Evolutionary conservation across 2,888 invertebrate genomes (phyloP).

Genomic region (Morinoia aosen): DNA sequence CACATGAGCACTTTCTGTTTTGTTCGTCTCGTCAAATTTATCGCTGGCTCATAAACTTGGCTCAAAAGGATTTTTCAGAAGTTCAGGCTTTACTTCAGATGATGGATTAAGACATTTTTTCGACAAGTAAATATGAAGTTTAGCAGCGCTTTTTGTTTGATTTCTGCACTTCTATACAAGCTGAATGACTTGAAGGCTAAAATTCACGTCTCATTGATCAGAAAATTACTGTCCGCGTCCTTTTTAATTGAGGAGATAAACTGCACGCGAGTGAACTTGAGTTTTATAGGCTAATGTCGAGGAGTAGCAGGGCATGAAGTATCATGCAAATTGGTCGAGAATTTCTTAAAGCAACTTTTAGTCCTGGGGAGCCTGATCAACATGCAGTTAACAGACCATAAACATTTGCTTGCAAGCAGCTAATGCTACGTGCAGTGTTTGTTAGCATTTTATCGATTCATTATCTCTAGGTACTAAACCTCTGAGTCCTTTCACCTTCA

Average conservation of each 20-base stretch:
- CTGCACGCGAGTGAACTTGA: not conserved
- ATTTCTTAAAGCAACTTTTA: not conserved
- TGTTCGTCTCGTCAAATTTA: not conserved
- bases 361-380: slow-evolving; percentile 2
- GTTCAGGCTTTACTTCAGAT: too few species aligned
- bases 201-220: too few species aligned
- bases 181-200: too few species aligned
- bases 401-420: slow-evolving; percentile 1
- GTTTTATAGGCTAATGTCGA: not conserved
- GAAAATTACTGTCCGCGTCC: too few species aligned
- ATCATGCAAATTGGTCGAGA: not conserved
- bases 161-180: too few species aligned
- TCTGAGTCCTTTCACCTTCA: not conserved
- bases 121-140: too few species aligned
- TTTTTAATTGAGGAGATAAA: too few species aligned
- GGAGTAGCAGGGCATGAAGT: not conserved
- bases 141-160: too few species aligned
- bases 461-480: not conserved
- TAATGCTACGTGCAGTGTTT: not conserved
- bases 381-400: not conserved
- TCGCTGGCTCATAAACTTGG: too few species aligned
- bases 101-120: too few species aligned
- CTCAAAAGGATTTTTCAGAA: too few species aligned
- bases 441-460: slow-evolving; percentile 4
- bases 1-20: not conserved